Evolutionary conservation across 2,797 vertebrate species (phyloP), one percentile per base, ranked within the genome.

Genomic region (Intellagama lesueurii): DNA sequence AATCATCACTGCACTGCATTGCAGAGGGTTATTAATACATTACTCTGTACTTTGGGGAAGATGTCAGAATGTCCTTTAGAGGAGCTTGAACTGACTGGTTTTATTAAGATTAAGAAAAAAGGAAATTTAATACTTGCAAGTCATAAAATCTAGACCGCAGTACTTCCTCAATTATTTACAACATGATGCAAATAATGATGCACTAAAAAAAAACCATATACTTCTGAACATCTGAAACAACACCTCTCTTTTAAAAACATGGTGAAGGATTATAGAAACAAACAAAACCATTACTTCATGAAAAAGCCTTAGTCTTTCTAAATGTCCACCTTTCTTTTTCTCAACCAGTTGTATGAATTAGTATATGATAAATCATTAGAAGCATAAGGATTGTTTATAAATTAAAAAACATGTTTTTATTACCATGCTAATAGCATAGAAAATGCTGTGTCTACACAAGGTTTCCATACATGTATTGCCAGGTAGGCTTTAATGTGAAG

Each of bases 1-100:
- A 96, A 92, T 87, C 91, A 92, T 92, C 94, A 47, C 95, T 95
- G 92, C 93, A 52, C 95, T 95, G 94, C 93, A 96, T 87, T 94
- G 94, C 95, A 91, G 95, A 92, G 92, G 90, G 91, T 90, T 90
- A 88, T 95, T 93, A 91, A 94, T 92, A 94, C 80, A 87, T 92
- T 91, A 12, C 64, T 19, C n/a, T 86, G 90, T 87, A 85, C 76
- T 91, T 91, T 81, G 85, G 73, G 86, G 73, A 90, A 90, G 94
- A 95, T 89, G 93, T 94, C 94, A 86, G 5, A 64, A 40, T 95
- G 93, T 94, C 94, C 94, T 94, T 81, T 78, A 83, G 56, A 84
- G 87, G 73, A n/a, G 88, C 80, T 94, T 93, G 89, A 87, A 2
- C 89, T 56, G 72, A 88, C 1, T 66, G 26, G 79, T 14, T 66